phyloP scores from a whole-genome alignment of 1,140 invertebrate species.

The Diuraphis noxia region DNA sequence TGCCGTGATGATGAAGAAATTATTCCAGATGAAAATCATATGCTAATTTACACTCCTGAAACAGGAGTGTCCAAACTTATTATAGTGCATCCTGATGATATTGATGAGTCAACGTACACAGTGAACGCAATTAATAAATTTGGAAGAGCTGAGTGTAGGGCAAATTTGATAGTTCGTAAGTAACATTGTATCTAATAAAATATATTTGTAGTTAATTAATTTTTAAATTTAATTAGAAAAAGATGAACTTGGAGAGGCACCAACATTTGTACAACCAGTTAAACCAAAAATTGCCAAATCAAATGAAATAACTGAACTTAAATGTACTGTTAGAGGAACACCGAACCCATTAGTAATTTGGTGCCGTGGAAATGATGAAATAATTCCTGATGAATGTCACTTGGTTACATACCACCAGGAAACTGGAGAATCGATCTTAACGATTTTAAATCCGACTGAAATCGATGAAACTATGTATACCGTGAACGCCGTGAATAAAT shows the following conservation, averaged over 20 bases:
- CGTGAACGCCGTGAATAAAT: slow-evolving; percentile 71
- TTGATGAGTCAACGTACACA: slow-evolving; percentile 70
- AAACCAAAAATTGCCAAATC: slow-evolving; percentile 70
- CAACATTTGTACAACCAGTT: slow-evolving; percentile 68
- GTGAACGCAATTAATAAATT: slow-evolving; percentile 72
- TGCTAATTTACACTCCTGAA: slow-evolving; percentile 66
- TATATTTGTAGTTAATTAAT: background rate
- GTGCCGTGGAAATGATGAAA: slow-evolving; percentile 68
- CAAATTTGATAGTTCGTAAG: slow-evolving; percentile 66
- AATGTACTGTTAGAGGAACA: slow-evolving; percentile 70
- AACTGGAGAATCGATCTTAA: slow-evolving; percentile 69
- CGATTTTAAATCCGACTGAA: slow-evolving; percentile 67
- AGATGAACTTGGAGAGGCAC: slow-evolving; percentile 69
- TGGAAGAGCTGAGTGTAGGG: slow-evolving; percentile 71
- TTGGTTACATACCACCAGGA: slow-evolving; percentile 67
- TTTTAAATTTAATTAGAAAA: slow-evolving; percentile 63
- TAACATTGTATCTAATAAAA: background rate
- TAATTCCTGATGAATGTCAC: slow-evolving; percentile 65
- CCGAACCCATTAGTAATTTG: slow-evolving; percentile 74
- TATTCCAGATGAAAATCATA: slow-evolving; percentile 64
- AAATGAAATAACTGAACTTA: slow-evolving; percentile 66
- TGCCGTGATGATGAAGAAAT: slow-evolving; percentile 70
- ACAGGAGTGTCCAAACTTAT: slow-evolving; percentile 70
- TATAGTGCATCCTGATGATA: slow-evolving; percentile 67
- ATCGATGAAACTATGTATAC: slow-evolving; percentile 70